phyloP scores from a whole-genome alignment of 2,113 vertebrate species.

The Climacteris rufus region DNA sequence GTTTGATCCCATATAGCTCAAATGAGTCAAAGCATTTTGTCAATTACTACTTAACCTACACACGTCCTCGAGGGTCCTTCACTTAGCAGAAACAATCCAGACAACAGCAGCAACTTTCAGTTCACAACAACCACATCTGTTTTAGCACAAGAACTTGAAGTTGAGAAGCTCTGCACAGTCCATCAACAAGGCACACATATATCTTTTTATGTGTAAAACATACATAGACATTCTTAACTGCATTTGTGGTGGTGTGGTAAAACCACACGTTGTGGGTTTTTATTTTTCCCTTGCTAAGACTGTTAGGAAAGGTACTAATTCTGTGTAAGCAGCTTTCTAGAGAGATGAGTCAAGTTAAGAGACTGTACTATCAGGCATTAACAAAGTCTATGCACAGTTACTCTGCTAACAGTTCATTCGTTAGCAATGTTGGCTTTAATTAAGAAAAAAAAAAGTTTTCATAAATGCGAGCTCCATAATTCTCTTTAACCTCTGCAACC shows the following conservation, averaged over 20 bases:
- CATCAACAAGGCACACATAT: background rate
- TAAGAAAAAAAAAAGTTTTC: background rate
- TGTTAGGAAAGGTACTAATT: background rate
- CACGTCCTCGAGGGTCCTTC: background rate
- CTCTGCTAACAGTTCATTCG: background rate
- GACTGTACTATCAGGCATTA: background rate
- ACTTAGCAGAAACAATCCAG: background rate
- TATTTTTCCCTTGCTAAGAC: background rate
- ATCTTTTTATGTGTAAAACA: background rate
- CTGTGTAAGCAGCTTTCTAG: background rate
- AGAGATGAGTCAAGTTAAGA: background rate
- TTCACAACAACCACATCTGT: background rate
- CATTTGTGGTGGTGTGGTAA: background rate
- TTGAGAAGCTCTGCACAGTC: background rate
- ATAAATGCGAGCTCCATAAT: background rate
- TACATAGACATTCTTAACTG: background rate
- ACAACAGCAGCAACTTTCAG: background rate
- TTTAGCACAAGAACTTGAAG: background rate
- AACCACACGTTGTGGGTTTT: fast-evolving
- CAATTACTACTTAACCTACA: background rate
- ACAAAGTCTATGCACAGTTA: background rate
- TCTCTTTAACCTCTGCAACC: background rate
- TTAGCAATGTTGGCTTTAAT: background rate
- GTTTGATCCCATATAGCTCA: background rate
- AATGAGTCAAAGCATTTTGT: background rate